Evolutionary conservation across 2,797 vertebrate genomes (phyloP).

Genomic region (Tiaroga cobitis): DNA sequence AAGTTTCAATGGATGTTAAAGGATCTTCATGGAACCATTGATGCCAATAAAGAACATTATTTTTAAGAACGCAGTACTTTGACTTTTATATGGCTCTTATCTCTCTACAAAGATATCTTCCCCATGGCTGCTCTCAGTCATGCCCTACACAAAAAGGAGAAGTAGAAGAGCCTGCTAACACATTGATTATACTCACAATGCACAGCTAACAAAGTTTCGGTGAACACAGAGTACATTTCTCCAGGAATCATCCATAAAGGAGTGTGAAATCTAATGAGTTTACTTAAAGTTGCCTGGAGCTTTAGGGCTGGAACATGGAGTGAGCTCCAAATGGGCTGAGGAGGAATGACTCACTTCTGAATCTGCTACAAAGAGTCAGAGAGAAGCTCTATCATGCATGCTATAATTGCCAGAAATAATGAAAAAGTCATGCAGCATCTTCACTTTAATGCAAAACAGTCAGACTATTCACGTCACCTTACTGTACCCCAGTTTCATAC

Average conservation of each 20-base stretch:
- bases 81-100: constrained; percentile 4
- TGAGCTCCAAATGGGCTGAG: constrained; percentile 1
- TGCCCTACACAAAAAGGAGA: not conserved
- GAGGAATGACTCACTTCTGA: constrained; percentile 27
- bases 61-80: not conserved
- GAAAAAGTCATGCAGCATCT: constrained; percentile 5
- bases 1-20: not conserved
- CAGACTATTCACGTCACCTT: constrained; percentile 1
- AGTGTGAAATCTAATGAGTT: constrained; percentile 29
- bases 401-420: not conserved
- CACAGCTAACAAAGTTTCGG: constrained; percentile 22
- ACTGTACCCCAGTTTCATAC: not conserved
- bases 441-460: constrained; percentile 19
- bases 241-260: not conserved
- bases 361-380: not conserved
- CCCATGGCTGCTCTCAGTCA: not conserved
- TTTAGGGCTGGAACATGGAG: constrained; percentile 23
- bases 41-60: not conserved
- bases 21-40: not conserved
- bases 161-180: constrained; percentile 2
- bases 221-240: constrained; percentile 23
- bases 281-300: constrained; percentile 23
- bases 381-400: not conserved
- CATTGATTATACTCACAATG: constrained; percentile 9
- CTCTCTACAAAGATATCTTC: not conserved